Base-by-base conservation (phyloP, 2,888 invertebrate genomes). In the Lissocephala sabroskyi region DNA sequence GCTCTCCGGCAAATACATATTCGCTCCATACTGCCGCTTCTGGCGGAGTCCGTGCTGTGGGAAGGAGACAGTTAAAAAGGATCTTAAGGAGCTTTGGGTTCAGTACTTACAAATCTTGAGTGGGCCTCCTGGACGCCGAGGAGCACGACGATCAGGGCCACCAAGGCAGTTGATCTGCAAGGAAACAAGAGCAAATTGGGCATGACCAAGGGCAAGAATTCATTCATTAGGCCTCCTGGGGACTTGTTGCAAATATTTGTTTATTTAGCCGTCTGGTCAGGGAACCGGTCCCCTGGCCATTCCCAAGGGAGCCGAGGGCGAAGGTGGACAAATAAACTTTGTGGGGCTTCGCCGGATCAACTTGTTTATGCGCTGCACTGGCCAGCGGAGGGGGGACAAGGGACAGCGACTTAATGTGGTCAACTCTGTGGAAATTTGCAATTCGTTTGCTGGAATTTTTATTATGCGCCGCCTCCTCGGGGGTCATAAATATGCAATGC, bases 21-120 rank as follows among this genome's bases (percentile, higher is more conserved):
- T 89, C 2, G 90, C 91, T 33, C 93, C 93, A 82, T 90, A 88
- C 80, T 93, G 92, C 80, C 93, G 86, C 86, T 92, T 92, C 85
- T 91, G 92, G 80, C 93, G 87, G 67, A 88, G 89, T 68, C 91
- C 88, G 81, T 90, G 90, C 85, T 90, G 84, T n/a, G 23, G 28
- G 29, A 13, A 30, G 11, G 2, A 2, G 3, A n/a, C 1, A 5
- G 7, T 11, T 18, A 6, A 6, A 5, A 6, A 4, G 1, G 7
- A 16, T 5, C 9, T 17, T n/a, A n/a, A n/a, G n/a, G n/a, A n/a
- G n/a, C n/a, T n/a, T 5, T 3, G 35, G 10, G 9, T 17, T 36
- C n/a, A 10, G 35, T 56, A 89, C 90, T 90, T 85, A 90, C 89
- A 79, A 88, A 88, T 86, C 87, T 86, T 62, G 88, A 87, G 55